Evolutionary conservation across 2,113 vertebrate genomes (phyloP).

Genomic region (Chaetorhynchus papuensis): DNA sequence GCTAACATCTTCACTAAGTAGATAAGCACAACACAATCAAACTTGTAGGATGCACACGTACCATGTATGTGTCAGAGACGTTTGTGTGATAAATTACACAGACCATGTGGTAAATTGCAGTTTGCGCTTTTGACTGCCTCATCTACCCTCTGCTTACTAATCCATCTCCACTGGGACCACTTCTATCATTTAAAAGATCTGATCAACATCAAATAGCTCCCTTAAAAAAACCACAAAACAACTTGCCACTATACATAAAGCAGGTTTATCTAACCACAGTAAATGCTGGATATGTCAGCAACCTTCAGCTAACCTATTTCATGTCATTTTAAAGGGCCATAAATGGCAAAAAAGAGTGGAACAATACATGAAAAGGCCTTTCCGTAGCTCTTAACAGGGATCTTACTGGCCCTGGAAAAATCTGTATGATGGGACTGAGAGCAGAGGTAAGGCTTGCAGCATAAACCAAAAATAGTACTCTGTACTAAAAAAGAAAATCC

Average conservation of each 20-base stretch:
- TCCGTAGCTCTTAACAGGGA: background rate
- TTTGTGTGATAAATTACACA: conserved; percentile 47
- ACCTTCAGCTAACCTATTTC: background rate
- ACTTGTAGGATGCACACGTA: background rate
- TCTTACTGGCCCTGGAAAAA: background rate
- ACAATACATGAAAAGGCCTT: background rate
- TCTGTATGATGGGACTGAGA: background rate
- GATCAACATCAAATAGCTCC: conserved; percentile 32
- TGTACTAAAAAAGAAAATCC: background rate
- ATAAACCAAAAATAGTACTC: background rate
- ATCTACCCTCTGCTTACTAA: conserved; percentile 52
- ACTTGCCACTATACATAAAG: background rate
- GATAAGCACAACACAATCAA: conserved; percentile 6
- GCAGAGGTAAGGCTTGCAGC: background rate
- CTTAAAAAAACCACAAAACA: background rate
- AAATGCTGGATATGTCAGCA: conserved; percentile 5
- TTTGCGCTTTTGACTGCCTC: conserved; percentile 31
- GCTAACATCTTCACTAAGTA: background rate
- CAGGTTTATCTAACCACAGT: conserved; percentile 6
- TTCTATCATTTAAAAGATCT: conserved; percentile 45
- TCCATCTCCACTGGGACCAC: conserved; percentile 26
- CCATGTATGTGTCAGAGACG: background rate
- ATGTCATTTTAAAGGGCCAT: background rate
- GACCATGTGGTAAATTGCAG: conserved; percentile 59
- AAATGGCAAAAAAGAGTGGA: background rate